phyloP scores from a whole-genome alignment of 2,888 invertebrate species.

The Dasypolia templi region DNA sequence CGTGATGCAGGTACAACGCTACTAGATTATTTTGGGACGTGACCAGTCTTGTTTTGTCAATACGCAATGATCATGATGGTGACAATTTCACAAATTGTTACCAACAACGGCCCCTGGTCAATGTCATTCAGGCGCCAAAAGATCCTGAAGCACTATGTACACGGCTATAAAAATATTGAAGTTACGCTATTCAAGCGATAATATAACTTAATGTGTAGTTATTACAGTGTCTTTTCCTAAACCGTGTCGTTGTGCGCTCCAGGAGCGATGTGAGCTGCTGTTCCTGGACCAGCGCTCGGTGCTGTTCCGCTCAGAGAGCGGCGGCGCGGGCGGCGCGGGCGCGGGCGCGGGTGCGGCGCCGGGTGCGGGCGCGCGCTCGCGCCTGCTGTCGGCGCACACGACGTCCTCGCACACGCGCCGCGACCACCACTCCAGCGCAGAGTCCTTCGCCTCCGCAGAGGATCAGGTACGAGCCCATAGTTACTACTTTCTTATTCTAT shows the following conservation, averaged over 20 bases:
- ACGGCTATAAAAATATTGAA: background rate
- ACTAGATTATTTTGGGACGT: background rate
- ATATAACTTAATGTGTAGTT: background rate
- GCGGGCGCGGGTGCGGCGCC: slow-evolving; percentile 71
- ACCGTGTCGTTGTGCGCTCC: slow-evolving; percentile 70
- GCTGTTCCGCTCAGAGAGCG: slow-evolving; percentile 94
- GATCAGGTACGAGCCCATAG: slow-evolving; percentile 92
- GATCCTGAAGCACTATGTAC: background rate
- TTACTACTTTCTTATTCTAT: slow-evolving; percentile 1
- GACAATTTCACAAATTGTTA: background rate
- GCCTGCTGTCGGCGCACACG: slow-evolving; percentile 86
- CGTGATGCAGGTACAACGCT: background rate
- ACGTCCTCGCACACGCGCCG: slow-evolving; percentile 84
- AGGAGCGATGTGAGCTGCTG: slow-evolving; percentile 96
- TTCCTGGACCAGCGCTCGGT: slow-evolving; percentile 97
- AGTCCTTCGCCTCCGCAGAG: slow-evolving; percentile 98
- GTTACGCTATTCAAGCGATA: background rate
- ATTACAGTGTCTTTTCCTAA: too few relatives aligned
- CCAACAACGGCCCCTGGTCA: background rate
- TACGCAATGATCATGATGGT: background rate
- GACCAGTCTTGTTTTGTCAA: background rate
- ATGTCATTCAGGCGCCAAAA: background rate
- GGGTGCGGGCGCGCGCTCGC: slow-evolving; percentile 78
- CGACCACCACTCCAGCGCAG: slow-evolving; percentile 96
- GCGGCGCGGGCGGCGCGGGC: slow-evolving; percentile 82